A percentile compares a stretch with the other conserved stretches of the same genome.
phyloP scores from a whole-genome alignment of 1,140 invertebrate genomes.

The Drosophila malerkotliana region DNA sequence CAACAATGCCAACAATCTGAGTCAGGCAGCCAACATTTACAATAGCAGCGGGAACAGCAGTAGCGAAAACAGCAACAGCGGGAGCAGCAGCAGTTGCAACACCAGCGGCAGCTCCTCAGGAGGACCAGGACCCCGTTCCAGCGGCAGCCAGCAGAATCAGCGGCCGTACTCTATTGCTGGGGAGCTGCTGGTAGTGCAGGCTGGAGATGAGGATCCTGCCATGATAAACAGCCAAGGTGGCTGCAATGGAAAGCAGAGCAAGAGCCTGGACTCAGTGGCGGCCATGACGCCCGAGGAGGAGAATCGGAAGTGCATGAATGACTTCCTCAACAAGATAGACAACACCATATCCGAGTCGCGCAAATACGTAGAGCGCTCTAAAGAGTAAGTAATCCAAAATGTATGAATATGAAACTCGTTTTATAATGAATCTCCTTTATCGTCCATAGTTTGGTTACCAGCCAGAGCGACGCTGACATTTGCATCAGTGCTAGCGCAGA shows the following conservation, averaged over 20 bases:
- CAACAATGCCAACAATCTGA: slow-evolving; percentile 65
- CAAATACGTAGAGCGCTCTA: slow-evolving; percentile 92
- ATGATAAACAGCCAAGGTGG: slow-evolving; percentile 56
- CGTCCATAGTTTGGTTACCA: slow-evolving; percentile 63
- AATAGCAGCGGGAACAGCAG: slow-evolving; percentile 66
- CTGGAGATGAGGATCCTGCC: slow-evolving; percentile 63
- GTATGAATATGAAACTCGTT: neutral
- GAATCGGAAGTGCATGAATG: slow-evolving; percentile 88
- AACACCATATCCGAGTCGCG: slow-evolving; percentile 93
- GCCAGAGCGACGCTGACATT: slow-evolving; percentile 77
- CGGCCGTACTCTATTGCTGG: slow-evolving; percentile 85
- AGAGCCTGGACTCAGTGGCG: slow-evolving; percentile 84
- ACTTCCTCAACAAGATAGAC: slow-evolving; percentile 94
- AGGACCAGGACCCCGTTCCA: slow-evolving; percentile 53
- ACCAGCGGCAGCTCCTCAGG: slow-evolving; percentile 48
- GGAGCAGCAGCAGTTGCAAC: slow-evolving; percentile 62
- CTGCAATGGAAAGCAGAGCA: slow-evolving; percentile 77
- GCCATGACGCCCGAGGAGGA: slow-evolving; percentile 87
- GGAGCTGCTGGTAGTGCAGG: slow-evolving; percentile 69
- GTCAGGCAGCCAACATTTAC: slow-evolving; percentile 51
- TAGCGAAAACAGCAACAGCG: slow-evolving; percentile 54
- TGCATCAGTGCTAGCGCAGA: slow-evolving; percentile 70
- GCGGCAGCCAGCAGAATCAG: slow-evolving; percentile 17
- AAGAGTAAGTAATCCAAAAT: slow-evolving; percentile 86
- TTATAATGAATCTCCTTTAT: slow-evolving; percentile 8